Base-by-base conservation (phyloP, 2,797 vertebrate genomes). In the Hemibagrus guttatus region DNA sequence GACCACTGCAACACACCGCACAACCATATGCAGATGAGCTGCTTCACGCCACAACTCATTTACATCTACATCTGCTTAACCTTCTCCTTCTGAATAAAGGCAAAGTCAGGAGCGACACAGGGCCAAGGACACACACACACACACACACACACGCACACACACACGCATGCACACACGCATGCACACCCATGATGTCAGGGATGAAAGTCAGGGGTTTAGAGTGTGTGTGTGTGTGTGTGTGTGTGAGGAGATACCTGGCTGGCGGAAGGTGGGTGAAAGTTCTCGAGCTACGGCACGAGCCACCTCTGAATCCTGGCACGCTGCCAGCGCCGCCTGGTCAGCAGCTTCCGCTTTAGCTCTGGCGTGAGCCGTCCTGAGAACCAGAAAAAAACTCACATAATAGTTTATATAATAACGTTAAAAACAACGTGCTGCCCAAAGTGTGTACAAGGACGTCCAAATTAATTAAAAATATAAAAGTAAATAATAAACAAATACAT, bases 221-320 rank as follows among this genome's bases (percentile, higher is more conserved):
- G 28, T 58, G n/a, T 49, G 46, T n/a, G 21, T 26, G 71, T 49
- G n/a, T 31, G 16, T 75, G 23, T 54, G 28, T 78, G 23, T 85
- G 83, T 31, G 9, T 31, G 39, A 17, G 23, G 21, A 11, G 42
- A 80, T 95, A 97, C 97, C 97, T 96, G 98, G 98, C 91, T 99
- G 98, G 91, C 98, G 97, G 95, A 99, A 99, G 92, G 93, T 95
- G 0, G 98, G 98, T 1, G 98, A 97, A 83, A 99, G 96, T 88
- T 99, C 98, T 93, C 96, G 95, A 92, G 98, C 97, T 88, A 98
- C 96, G 0, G 96, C 93, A 93, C 98, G 96, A 75, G 98, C 97
- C 26, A 98, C 95, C 88, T 98, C 97, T 2, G 97, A 96, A 89
- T 99, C 98, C 93, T 98, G 97, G 91, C 93, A 94, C 88, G 97